Base-by-base conservation (phyloP, 1,140 invertebrate genomes). In the Achroia grisella region DNA sequence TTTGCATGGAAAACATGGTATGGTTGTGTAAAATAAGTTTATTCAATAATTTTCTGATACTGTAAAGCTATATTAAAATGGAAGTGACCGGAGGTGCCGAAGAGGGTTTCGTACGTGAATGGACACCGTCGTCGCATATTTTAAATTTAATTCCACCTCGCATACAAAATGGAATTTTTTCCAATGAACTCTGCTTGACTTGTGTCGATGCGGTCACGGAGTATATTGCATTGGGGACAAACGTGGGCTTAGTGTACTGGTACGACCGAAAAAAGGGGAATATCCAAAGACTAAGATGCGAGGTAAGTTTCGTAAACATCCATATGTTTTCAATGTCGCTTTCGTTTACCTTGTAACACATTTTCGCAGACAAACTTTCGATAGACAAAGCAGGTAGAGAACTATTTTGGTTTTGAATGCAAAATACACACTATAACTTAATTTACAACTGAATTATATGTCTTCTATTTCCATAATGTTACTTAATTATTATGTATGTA, bases 171-270 rank as follows among this genome's bases (percentile, higher is more conserved):
- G 94, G 94, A 1, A 70, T 97, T 54, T 93, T 95, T 83, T 91
- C 89, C 39, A 89, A 91, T 68, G 92, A 94, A 73, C 86, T 97
- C 11, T 91, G 90, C 64, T 88, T 97, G 32, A 96, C 94, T 6
- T 95, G 94, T 69, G 87, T 97, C n/a, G 94, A 95, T 86, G 91
- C 89, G 10, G 87, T 93, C 12, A 86, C 90, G 8, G 91, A 95
- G 57, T 96, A 92, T 72, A 89, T 98, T 46, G 94, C 92, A 3
- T 73, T 98, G 28, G 95, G 95, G 1, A 94, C 94, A 6, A 95
- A 96, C 85, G 89, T 93, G 27, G 95, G 95, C 0, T 83, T 95
- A 31, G 89, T 96, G 10, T 97, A 95, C 72, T 93, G 95, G 90
- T 97, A 92, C 77, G 90, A 95, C 71, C 88, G 95, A 56, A 90